Percentiles rank a stretch among this genome's conserved stretches.
Evolutionary conservation across 2,113 vertebrate genomes (phyloP).

Genomic region (Cebidichthys violaceus): DNA sequence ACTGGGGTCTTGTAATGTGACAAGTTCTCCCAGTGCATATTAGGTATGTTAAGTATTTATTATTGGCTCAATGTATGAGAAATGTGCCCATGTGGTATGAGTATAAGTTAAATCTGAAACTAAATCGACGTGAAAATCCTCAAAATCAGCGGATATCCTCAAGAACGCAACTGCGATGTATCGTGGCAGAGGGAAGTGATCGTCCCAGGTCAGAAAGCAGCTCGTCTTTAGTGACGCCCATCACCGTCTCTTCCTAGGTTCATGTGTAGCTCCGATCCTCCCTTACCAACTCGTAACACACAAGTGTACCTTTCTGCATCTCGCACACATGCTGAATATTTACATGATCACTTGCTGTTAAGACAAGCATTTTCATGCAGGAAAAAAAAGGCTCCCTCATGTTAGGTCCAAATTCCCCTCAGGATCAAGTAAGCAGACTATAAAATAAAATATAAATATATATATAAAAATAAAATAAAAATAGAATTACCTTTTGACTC

Average conservation of each 20-base stretch:
- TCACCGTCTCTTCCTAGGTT: background rate
- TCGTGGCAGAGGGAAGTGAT: background rate
- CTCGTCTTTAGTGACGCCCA: background rate
- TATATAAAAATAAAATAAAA: no score
- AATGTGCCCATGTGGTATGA: background rate
- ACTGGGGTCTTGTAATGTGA: background rate
- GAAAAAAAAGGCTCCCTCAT: background rate
- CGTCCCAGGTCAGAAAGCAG: background rate
- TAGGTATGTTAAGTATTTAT: no score
- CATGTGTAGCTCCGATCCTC: background rate
- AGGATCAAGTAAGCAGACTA: constrained; percentile 26
- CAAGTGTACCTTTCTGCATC: background rate
- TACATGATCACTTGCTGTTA: constrained; percentile 25
- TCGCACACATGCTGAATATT: constrained; percentile 20
- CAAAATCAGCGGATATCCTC: background rate
- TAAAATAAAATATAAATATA: no score
- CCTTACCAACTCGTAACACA: background rate
- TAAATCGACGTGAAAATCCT: no score
- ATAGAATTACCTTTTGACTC: constrained; percentile 95
- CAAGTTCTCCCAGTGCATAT: no score
- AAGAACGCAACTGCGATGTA: background rate
- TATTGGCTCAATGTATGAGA: background rate
- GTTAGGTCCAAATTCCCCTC: constrained; percentile 10
- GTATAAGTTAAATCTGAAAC: no score
- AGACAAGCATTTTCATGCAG: constrained; percentile 5